Evolutionary conservation across 2,888 invertebrate genomes (phyloP).

Genomic region (Latrodectus elegans): DNA sequence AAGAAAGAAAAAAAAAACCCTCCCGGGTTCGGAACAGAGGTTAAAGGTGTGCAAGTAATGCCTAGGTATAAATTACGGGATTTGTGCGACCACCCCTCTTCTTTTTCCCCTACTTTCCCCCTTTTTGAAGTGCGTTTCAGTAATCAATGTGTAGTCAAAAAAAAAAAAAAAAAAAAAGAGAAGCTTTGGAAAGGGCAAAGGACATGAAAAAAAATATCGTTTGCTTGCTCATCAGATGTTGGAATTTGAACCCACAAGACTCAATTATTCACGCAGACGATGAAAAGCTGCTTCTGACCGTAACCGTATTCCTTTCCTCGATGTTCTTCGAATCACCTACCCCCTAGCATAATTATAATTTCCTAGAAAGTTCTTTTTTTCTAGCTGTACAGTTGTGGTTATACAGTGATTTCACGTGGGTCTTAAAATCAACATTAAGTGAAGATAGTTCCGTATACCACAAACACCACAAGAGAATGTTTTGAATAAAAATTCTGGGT

Average conservation of each 20-base stretch:
- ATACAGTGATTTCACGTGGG: too few species aligned
- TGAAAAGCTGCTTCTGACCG: neutral
- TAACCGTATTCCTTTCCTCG: neutral
- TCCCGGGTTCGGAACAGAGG: constrained; percentile 19
- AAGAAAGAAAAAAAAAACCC: neutral
- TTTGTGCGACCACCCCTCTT: constrained; percentile 12
- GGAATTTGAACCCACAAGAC: constrained; percentile 2
- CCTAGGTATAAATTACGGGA: constrained; percentile 49
- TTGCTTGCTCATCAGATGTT: neutral
- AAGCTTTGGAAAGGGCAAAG: neutral
- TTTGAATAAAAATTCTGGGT: too few species aligned
- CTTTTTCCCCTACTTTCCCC: neutral
- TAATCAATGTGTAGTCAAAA: neutral
- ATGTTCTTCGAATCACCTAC: too few species aligned
- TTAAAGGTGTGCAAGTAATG: constrained; percentile 58
- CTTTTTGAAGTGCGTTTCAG: neutral
- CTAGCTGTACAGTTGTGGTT: too few species aligned
- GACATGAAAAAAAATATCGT: neutral
- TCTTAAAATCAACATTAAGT: too few species aligned
- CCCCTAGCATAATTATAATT: too few species aligned
- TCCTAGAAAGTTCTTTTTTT: too few species aligned
- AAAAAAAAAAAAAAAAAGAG: neutral
- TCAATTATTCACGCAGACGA: neutral
- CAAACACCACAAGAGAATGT: too few species aligned
- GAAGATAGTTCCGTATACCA: too few species aligned